Base-by-base conservation (phyloP, 2,113 vertebrate genomes). In the Podarcis raffonei region DNA sequence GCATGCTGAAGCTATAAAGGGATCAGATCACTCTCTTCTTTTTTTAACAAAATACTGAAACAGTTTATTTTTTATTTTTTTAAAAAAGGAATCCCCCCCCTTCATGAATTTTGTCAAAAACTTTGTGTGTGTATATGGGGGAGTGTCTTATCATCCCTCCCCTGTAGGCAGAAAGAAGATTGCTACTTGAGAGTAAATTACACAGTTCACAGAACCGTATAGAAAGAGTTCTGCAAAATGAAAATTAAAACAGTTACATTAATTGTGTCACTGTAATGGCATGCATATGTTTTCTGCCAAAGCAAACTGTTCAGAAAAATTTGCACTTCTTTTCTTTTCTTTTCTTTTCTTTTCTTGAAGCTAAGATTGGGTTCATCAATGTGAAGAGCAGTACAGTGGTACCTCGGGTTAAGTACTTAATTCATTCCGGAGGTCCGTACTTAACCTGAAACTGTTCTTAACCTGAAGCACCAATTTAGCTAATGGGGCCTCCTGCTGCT, bases 1-100 rank as follows among this genome's bases (percentile, higher is more conserved):
- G 57, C 37, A n/a, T n/a, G 13, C 53, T 75, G 68, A 82, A 87
- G 53, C 68, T 62, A 42, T 87, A 74, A 88, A 82, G n/a, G 35
- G 79, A 74, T 65, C 12, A 39, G 86, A 72, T 81, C 59, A 59
- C 53, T 12, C 65, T 74, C 66, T 42, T 30, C 35, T 35, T 75
- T 76, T 37, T 37, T 42, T 77, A 65, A 35, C 20, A 20, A 88
- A 87, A 87, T 48, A 62, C 65, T 82, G 79, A 62, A 82, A 82
- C 9, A 32, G 27, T 75, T 65, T 75, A 27, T 74, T 75, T 65
- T 75, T 32, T 75, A 27, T 74, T 75, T 65, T 75, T 32, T 74
- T n/a, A 82, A 75, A 39, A 75, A 37, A 30, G 7, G 30, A 53
- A 7, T 6, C 25, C 16, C 48, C 4, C n/a, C 48, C 4, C n/a